Conservation (phyloP, 2,797 vertebrate genomes). For the Urophycis tenuis region DNA sequence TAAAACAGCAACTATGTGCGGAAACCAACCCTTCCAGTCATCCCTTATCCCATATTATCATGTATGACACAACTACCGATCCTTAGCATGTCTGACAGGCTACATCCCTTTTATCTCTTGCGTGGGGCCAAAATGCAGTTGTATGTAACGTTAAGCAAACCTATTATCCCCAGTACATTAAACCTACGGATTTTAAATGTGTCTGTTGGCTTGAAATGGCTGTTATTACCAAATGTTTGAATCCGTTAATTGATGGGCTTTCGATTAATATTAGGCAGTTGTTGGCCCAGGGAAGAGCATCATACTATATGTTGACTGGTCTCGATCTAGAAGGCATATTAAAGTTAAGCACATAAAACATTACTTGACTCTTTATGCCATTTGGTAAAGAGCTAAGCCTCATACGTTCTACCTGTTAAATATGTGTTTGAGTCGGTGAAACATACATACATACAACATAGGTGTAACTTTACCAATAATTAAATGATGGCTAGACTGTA, state of each 20-base stretch:
- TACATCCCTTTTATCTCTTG: neutral
- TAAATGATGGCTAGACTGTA: too few species aligned
- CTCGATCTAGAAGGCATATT: neutral
- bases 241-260: neutral
- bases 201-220: neutral
- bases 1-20: too few species aligned
- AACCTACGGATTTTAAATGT: neutral
- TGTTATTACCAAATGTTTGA: neutral
- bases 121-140: neutral
- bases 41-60: neutral
- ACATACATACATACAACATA: too few species aligned
- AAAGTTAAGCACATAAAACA: neutral
- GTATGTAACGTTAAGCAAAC: neutral
- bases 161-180: neutral
- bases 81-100: neutral
- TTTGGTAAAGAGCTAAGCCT: neutral
- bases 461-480: too few species aligned
- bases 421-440: neutral
- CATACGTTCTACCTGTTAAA: neutral
- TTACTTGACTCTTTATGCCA: neutral
- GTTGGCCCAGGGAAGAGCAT: neutral
- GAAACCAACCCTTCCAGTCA: neutral
- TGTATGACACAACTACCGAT: neutral
- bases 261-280: too few species aligned
- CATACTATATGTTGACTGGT: neutral